Conservation (phyloP, 2,888 invertebrate species). For the Microdon myrmicae region DNA sequence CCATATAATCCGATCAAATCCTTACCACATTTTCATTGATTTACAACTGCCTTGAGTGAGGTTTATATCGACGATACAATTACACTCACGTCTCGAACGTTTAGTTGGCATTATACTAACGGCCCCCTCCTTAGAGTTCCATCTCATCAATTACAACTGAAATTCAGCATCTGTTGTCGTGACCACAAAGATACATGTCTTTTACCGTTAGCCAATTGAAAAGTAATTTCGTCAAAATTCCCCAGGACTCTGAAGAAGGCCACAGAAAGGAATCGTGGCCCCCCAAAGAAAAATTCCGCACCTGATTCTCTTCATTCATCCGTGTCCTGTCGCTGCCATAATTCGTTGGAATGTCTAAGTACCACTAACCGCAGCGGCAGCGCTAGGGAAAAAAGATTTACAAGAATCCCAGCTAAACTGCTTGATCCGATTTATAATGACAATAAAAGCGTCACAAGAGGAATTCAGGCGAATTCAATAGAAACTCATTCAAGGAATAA, state of each 20-base stretch:
- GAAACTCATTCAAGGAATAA: constrained; percentile 51
- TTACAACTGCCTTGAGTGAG: too few species aligned
- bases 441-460: constrained; percentile 50
- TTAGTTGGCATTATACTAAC: too few species aligned
- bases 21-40: too few species aligned
- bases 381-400: constrained; percentile 1
- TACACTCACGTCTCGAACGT: too few species aligned
- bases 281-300: constrained; percentile 45
- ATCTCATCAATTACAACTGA: too few species aligned
- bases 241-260: constrained; percentile 11
- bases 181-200: too few species aligned
- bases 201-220: constrained; percentile 35
- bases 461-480: constrained; percentile 50
- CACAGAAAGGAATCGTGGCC: constrained; percentile 3
- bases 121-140: too few species aligned
- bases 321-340: constrained; percentile 3
- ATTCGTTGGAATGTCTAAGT: constrained; percentile 16
- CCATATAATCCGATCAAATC: too few species aligned
- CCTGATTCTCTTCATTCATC: constrained; percentile 33
- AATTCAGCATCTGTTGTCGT: too few species aligned
- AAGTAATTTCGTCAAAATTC: constrained; percentile 40
- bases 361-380: neutral
- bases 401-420: constrained; percentile 29
- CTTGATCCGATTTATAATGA: constrained; percentile 52
- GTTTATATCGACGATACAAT: too few species aligned